Evolutionary conservation across 2,888 invertebrate genomes (phyloP).

Genomic region (Pomacea canaliculata): DNA sequence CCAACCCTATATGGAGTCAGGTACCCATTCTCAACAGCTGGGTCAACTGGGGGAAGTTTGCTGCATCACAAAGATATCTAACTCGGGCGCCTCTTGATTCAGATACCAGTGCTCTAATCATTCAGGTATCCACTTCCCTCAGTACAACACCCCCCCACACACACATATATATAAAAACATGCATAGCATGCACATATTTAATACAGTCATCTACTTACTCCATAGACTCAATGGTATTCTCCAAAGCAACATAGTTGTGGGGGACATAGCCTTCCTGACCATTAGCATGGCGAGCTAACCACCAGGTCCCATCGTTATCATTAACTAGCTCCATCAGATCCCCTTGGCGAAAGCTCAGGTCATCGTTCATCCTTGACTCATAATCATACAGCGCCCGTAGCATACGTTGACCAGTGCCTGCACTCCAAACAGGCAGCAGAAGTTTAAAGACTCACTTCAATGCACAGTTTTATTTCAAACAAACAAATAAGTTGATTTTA

Average conservation of each 20-base stretch:
- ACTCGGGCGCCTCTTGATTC: too few relatives aligned
- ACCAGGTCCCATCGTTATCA: conserved; percentile 83
- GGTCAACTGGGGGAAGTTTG: too few relatives aligned
- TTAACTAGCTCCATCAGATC: conserved; percentile 95
- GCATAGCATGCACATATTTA: too few relatives aligned
- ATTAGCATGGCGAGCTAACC: conserved; percentile 95
- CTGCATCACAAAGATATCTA: too few relatives aligned
- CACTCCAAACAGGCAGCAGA: not conserved
- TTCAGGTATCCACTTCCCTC: too few relatives aligned
- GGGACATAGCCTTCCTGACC: conserved; percentile 93
- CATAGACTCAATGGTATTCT: conserved; percentile 96
- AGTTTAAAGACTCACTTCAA: not conserved
- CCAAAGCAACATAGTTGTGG: conserved; percentile 97
- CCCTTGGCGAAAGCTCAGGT: conserved; percentile 93
- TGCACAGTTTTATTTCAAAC: too few relatives aligned
- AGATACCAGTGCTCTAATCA: too few relatives aligned
- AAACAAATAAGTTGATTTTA: too few relatives aligned
- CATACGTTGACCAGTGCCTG: conserved; percentile 23
- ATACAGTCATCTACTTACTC: conserved; percentile 80
- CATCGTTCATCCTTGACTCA: conserved; percentile 92
- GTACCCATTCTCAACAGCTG: too few relatives aligned
- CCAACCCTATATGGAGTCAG: too few relatives aligned
- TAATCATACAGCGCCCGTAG: conserved; percentile 90
- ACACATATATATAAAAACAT: too few relatives aligned
- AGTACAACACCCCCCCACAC: too few relatives aligned